phyloP scores from a whole-genome alignment of 1,140 invertebrate species.

The Alviniconcha marisindica region DNA sequence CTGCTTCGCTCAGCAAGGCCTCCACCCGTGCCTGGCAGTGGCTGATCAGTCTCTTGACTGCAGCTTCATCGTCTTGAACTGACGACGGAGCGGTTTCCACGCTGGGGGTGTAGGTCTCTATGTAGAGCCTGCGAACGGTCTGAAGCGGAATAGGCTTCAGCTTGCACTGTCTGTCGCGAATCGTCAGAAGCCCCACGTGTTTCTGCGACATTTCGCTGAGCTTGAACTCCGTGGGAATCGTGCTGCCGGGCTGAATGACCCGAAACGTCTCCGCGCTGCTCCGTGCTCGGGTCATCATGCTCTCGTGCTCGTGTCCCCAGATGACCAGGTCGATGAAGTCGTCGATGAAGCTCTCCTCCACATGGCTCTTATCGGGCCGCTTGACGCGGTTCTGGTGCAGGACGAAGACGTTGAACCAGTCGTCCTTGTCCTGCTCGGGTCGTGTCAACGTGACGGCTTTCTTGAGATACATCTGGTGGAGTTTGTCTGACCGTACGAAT shows the following conservation, averaged over 20 bases:
- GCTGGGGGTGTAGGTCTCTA: not conserved
- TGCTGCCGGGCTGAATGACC: not conserved
- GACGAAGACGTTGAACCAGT: not conserved
- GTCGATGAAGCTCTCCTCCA: not conserved
- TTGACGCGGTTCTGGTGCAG: not conserved
- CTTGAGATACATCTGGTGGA: not conserved
- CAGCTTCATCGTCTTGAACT: not conserved
- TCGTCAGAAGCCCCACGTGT: not conserved
- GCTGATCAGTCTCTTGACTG: not conserved
- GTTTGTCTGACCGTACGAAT: conserved; percentile 79
- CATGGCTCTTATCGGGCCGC: not conserved
- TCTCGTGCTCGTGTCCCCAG: conserved; percentile 14
- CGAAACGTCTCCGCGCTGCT: not conserved
- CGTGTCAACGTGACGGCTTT: not conserved
- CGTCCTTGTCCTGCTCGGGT: not conserved
- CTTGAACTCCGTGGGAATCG: not conserved
- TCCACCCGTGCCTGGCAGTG: not conserved
- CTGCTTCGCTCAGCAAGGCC: no score
- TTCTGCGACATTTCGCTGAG: not conserved
- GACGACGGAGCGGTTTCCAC: no score
- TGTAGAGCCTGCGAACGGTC: not conserved
- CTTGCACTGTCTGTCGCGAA: not conserved
- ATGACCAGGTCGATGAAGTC: not conserved
- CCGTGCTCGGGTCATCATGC: not conserved
- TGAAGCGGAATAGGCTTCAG: not conserved